Evolutionary conservation across 2,797 vertebrate genomes (phyloP), one percentile per base, ranked within the genome.

Genomic region (Poecilia velifera): DNA sequence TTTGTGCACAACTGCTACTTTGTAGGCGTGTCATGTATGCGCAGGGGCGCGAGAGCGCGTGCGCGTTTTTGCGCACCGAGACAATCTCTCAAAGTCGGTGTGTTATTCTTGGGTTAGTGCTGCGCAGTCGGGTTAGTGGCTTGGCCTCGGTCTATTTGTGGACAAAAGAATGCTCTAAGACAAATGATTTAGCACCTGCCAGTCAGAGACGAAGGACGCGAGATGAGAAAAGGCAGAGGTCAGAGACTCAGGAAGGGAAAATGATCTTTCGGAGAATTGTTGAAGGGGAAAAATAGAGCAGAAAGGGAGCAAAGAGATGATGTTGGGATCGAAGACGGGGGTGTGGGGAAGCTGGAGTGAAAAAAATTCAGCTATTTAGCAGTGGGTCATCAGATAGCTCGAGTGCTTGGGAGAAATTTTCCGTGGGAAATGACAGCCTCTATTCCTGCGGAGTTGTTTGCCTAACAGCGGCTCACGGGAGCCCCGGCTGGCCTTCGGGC

Each of bases 181-280:
- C 91, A 92, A 92, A 93, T 91, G 92, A 95, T 94, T 92, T 93
- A 94, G 91, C 92, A 90, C 88, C 92, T 90, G 93, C 88, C 94
- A 90, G 85, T 93, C 93, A 93, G 85, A 59, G 77, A 82, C 85
- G 91, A 92, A 91, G 92, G 92, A 91, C 89, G 3, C 77, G 78
- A 78, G 86, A 92, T 87, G 93, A 90, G 89, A 86, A 87, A 86
- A 86, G 84, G 88, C 84, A 81, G 89, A 90, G 89, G 90, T 92
- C 87, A 88, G 68, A 84, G 82, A 80, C 31, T 74, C 77, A 41
- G 84, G 73, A 55, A 41, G 82, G 57, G 46, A 47, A 91, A 87
- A 91, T 85, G 79, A 91, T 85, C 84, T 88, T 89, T 86, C 72
- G 77, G 76, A 80, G 70, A 77, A 88, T 81, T 77, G 3, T 57